Percentiles rank a stretch among this genome's conserved stretches.
Evolutionary conservation across 2,888 invertebrate species (phyloP).

Genomic region (Muschampia plurimacula): DNA sequence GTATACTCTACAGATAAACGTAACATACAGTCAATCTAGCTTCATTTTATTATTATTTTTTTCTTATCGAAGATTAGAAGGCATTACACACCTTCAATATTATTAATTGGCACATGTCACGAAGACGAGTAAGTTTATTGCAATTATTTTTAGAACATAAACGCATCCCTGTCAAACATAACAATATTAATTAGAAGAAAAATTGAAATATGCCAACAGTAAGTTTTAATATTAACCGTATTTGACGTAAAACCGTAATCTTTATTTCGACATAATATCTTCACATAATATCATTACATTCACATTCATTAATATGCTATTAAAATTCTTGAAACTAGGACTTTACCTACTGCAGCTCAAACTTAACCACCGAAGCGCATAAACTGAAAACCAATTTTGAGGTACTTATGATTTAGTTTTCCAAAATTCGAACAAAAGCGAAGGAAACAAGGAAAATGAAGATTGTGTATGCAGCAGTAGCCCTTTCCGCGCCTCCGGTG

Average conservation of each 20-base stretch:
- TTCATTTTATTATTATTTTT: neutral
- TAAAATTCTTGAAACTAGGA: constrained; percentile 18
- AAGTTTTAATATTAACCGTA: neutral
- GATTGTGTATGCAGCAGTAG: constrained; percentile 54
- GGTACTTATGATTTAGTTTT: constrained; percentile 55
- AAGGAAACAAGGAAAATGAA: constrained; percentile 61
- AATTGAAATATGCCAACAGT: neutral
- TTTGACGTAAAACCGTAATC: too few relatives aligned
- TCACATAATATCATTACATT: neutral
- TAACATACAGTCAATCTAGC: neutral
- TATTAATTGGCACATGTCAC: neutral
- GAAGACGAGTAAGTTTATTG: neutral
- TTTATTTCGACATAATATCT: neutral
- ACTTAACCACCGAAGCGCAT: neutral
- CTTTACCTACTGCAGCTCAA: constrained; percentile 9
- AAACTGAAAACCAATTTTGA: neutral
- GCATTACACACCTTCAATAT: neutral
- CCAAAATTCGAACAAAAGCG: constrained; percentile 64
- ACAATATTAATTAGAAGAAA: neutral
- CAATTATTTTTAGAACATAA: neutral
- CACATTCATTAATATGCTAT: constrained; percentile 11
- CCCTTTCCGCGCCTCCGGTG: constrained; percentile 77
- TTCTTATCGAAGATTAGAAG: neutral
- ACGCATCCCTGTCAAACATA: neutral
- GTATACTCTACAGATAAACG: constrained; percentile 22